Conservation (phyloP, 2,113 vertebrate genomes). For the Eidolon helvum region DNA sequence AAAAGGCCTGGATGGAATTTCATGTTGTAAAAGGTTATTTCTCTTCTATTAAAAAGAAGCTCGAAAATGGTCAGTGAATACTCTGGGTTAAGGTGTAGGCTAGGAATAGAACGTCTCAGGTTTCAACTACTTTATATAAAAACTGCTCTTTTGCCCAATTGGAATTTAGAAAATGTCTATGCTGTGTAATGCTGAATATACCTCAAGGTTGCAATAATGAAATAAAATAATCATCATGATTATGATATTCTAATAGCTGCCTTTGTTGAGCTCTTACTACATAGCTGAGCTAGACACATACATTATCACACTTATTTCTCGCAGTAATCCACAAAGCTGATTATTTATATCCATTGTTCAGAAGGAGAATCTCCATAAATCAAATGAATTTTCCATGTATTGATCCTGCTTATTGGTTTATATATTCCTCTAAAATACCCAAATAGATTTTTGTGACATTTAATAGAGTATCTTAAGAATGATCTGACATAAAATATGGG, state of each 20-base stretch:
- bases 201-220: neutral
- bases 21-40: neutral
- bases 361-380: neutral
- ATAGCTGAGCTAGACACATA: neutral
- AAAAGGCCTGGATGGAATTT: neutral
- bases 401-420: neutral
- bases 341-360: neutral
- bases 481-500: neutral
- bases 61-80: neutral
- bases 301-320: neutral
- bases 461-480: neutral
- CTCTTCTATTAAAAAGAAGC: neutral
- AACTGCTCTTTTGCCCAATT: neutral
- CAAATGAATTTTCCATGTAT: neutral
- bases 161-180: neutral
- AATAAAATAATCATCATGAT: neutral
- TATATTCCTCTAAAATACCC: neutral
- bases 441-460: neutral
- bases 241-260: neutral
- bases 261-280: neutral
- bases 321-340: neutral
- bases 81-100: neutral
- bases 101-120: neutral
- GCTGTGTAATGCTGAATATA: neutral
- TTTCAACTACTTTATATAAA: neutral